A percentile compares a stretch with the other conserved stretches of the same genome.
Evolutionary conservation across 2,113 vertebrate species (phyloP).

Genomic region (Hylia prasina): DNA sequence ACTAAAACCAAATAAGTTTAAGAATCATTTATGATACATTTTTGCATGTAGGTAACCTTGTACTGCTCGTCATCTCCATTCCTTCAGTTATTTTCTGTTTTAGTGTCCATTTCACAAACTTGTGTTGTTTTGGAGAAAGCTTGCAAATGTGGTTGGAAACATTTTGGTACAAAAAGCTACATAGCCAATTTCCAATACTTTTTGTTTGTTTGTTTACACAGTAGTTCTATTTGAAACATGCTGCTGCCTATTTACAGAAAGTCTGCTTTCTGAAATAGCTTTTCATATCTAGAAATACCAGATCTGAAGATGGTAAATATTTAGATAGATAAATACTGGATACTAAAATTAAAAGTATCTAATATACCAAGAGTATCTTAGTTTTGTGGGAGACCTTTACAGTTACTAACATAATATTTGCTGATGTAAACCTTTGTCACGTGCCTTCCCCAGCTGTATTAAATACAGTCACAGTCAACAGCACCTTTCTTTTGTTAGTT

Average conservation of each 20-base stretch:
- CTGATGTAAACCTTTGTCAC: neutral
- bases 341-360: neutral
- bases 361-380: neutral
- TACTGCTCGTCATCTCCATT: neutral
- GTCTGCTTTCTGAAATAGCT: neutral
- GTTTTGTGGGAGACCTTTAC: neutral
- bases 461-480: neutral
- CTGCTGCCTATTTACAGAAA: neutral
- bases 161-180: neutral
- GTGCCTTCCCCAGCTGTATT: neutral
- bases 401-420: neutral
- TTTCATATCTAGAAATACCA: neutral
- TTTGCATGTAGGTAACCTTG: neutral
- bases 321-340: neutral
- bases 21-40: neutral
- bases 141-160: neutral
- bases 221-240: neutral
- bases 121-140: neutral
- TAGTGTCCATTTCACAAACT: neutral
- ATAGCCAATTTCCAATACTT: neutral
- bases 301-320: neutral
- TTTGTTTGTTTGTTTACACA: neutral
- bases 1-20: neutral
- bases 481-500: neutral
- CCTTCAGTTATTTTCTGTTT: neutral